Evolutionary conservation across 1,140 invertebrate genomes (phyloP), one percentile per base, ranked within the genome.

Genomic region (Schlechtendalia chinensis): DNA sequence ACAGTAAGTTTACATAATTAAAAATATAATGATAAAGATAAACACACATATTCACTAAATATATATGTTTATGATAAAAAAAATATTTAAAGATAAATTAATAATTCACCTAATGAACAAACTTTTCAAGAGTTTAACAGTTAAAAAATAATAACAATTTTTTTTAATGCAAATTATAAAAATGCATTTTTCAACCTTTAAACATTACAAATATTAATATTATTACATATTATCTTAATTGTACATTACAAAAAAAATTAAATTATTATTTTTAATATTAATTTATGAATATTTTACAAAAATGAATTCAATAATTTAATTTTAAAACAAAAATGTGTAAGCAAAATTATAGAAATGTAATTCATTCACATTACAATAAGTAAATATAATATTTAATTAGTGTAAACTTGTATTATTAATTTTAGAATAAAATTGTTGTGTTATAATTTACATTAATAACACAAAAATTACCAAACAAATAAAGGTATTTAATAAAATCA

Each of bases 121-220:
- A 65, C 65, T n/a, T 16, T n/a, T 22, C 8, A n/a, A n/a, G 10
- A 8, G 32, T 22, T 39, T 4, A 45, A 67, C 10, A 32, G 32
- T 19, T 32, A 32, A 65, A 39, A 24, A 24, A 22, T 24, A 12
- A 67, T 47, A 67, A 47, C 65, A 22, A 47, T 67, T 22, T 39
- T 39, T 67, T 67, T 19, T 39, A 67, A 22, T 45, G 11, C n/a
- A 67, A 10, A 67, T 67, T 67, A 22, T 14, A 12, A 39, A 67
- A 67, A 67, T 67, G 63, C 63, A 67, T 22, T 39, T 45, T 12
- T 67, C n/a, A 67, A n/a, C 17, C 12, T 16, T 67, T 5, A 63
- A 39, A 63, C 0, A 29, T 63, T 63, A 27, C 27, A 63, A 63
- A 32, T 19, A 63, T n/a, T 19, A 39, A 5, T 27, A 29, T 17